Conservation (phyloP, 1,140 invertebrate genomes). For the Macrobrachium nipponense region DNA sequence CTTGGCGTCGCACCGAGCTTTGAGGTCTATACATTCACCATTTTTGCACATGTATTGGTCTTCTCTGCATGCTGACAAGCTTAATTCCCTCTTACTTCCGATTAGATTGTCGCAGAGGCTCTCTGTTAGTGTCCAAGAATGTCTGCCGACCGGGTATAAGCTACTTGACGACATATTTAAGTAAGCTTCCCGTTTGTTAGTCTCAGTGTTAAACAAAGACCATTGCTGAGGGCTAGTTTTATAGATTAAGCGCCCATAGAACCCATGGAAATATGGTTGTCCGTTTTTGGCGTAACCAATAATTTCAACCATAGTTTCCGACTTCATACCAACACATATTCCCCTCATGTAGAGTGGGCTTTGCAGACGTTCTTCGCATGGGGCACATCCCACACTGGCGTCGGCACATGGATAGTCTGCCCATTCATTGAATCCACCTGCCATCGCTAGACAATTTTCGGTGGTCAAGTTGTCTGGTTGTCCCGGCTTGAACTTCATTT, state of each 20-base stretch:
- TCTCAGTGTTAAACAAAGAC: constrained; percentile 20
- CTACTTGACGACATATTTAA: constrained; percentile 17
- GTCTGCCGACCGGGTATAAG: constrained; percentile 35
- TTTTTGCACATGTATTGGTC: constrained; percentile 43
- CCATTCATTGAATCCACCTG: not conserved
- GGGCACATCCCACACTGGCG: constrained; percentile 1
- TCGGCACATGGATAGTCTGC: not conserved
- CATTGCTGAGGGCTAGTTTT: constrained; percentile 8
- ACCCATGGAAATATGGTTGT: constrained; percentile 49
- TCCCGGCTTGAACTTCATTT: constrained; percentile 15
- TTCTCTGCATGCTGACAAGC: constrained; percentile 24
- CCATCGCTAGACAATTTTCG: constrained; percentile 34
- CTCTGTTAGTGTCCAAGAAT: constrained; percentile 7
- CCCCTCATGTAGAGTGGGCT: constrained; percentile 27
- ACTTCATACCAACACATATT: not conserved
- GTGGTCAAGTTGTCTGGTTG: constrained; percentile 28
- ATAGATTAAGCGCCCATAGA: constrained; percentile 29
- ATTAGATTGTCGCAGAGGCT: constrained; percentile 25
- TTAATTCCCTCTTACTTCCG: not conserved
- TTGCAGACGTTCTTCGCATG: not conserved
- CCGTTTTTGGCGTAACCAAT: not conserved
- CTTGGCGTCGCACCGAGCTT: constrained; percentile 44
- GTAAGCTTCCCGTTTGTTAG: not conserved
- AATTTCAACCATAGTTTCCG: constrained; percentile 44
- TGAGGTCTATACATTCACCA: constrained; percentile 38